Base-by-base conservation (phyloP, 2,113 vertebrate genomes). In the Ahaetulla prasina region DNA sequence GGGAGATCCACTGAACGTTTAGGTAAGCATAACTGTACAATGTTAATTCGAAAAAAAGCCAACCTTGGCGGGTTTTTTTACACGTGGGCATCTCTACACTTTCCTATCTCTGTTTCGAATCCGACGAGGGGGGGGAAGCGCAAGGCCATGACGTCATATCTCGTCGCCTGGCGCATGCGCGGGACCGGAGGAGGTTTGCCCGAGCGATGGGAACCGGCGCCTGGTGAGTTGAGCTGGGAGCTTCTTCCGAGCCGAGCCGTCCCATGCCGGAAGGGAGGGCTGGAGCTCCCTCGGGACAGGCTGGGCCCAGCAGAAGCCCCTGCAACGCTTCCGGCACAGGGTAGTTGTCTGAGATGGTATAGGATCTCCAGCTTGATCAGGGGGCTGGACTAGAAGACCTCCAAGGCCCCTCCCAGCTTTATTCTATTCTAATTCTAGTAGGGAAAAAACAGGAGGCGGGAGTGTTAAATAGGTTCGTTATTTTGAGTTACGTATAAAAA, bases 131-230 rank as follows among this genome's bases (percentile, higher is more conserved):
- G 6, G 5, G 12, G 3, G 43, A 2, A 10, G 3, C 5, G 30
- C 8, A 2, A 9, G 45, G 18, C 35, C 0, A 3, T 22, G 74
- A 80, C 10, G 89, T 45, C 89, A 11, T 63, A 30, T 1, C 0
- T 10, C 43, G 55, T 8, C 43, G 53, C 43, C 16, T 16, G 0
- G 52, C 35, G 54, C 55, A 74, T 60, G 89, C n/a, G 80, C 3
- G 6, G 23, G 23, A 0, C 25, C 8, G 27, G 3, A 2, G 0
- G 53, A 16, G 2, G 5, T 14, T 7, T 14, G 4, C 30, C 68
- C 68, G 25, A 55, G 0, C 3, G 30, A n/a, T n/a, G 86, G 50
- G 87, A 88, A 22, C 50, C 87, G 87, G 87, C 30, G n/a, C 10
- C 52, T 0, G 49, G 35, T 80, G 35, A 80, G 74, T 80, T 43